Evolutionary conservation across 1,140 invertebrate genomes (phyloP).

Genomic region (Atta cephalotes): DNA sequence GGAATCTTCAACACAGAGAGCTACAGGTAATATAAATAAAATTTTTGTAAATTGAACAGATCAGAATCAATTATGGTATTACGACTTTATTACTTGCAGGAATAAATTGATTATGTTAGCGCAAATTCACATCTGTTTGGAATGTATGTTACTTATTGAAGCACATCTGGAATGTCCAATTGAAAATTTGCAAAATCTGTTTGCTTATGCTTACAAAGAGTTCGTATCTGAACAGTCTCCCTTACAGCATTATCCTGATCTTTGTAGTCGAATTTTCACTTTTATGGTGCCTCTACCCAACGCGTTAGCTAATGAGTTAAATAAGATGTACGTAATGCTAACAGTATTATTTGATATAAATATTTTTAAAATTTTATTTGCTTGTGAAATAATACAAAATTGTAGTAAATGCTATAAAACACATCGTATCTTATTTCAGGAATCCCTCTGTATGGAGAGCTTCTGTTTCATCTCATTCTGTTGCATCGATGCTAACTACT

Average conservation of each 20-base stretch:
- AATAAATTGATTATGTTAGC: slow-evolving; percentile 75
- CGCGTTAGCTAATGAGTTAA: slow-evolving; percentile 72
- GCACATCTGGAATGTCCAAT: slow-evolving; percentile 76
- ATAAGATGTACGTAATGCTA: slow-evolving; percentile 71
- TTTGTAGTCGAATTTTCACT: slow-evolving; percentile 72
- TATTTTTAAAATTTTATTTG: neutral
- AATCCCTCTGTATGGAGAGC: slow-evolving; percentile 73
- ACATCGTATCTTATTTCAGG: slow-evolving; percentile 68
- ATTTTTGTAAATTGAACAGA: slow-evolving; percentile 13
- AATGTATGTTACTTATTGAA: slow-evolving; percentile 81
- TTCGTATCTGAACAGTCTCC: slow-evolving; percentile 74
- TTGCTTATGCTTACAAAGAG: slow-evolving; percentile 73
- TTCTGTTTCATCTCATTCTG: slow-evolving; percentile 69
- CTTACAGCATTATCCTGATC: slow-evolving; percentile 68
- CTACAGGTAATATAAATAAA: slow-evolving; percentile 73
- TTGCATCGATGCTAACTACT: slow-evolving; percentile 69
- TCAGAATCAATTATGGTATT: neutral
- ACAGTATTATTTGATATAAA: neutral
- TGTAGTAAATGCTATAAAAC: neutral
- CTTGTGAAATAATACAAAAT: neutral
- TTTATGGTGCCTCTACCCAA: slow-evolving; percentile 70
- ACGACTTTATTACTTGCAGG: slow-evolving; percentile 67
- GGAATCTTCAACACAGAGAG: slow-evolving; percentile 73
- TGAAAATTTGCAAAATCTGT: slow-evolving; percentile 74
- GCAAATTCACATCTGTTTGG: slow-evolving; percentile 81